These are phyloP conservation scores for Hypselothyrea guttata DNA, from an alignment of 2,888 invertebrate species.

Conservation along the genomic window DNA sequence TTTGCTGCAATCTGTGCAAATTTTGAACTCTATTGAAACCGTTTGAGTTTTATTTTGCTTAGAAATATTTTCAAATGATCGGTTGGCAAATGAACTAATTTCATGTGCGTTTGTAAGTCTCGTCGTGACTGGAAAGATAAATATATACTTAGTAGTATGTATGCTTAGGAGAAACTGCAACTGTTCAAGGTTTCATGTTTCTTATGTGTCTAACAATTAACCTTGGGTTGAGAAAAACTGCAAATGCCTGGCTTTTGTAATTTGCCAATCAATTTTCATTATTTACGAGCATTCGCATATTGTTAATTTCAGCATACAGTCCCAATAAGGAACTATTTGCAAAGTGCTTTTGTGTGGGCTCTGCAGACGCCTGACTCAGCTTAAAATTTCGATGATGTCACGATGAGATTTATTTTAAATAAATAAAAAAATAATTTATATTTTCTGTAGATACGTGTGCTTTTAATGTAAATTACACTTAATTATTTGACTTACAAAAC, in stretches of 20 bases:
- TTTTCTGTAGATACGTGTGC: not conserved
- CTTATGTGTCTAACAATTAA: slow-evolving; percentile 17
- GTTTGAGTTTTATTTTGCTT: too few species aligned
- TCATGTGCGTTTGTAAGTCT: too few species aligned
- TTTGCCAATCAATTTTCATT: not conserved
- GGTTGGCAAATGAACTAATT: too few species aligned
- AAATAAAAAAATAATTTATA: not conserved
- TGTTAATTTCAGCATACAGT: not conserved
- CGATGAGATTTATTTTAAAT: not conserved
- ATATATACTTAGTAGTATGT: not conserved
- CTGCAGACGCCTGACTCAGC: slow-evolving; percentile 22
- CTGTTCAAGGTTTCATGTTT: slow-evolving; percentile 32
- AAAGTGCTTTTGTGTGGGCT: slow-evolving; percentile 28
- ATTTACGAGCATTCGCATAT: not conserved
- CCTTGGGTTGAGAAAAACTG: slow-evolving; percentile 5
- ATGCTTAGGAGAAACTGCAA: slow-evolving; percentile 3
- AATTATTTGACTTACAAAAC: not conserved
- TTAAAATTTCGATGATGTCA: slow-evolving; percentile 39
- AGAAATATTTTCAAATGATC: too few species aligned
- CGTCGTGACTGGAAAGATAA: too few species aligned
- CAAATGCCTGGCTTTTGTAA: not conserved
- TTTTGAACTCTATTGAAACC: too few species aligned
- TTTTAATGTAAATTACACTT: not conserved
- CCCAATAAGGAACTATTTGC: slow-evolving; percentile 21
- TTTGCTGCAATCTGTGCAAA: not conserved